phyloP scores from a whole-genome alignment of 2,888 invertebrate genomes.

The Xestoiulus laeticollis region DNA sequence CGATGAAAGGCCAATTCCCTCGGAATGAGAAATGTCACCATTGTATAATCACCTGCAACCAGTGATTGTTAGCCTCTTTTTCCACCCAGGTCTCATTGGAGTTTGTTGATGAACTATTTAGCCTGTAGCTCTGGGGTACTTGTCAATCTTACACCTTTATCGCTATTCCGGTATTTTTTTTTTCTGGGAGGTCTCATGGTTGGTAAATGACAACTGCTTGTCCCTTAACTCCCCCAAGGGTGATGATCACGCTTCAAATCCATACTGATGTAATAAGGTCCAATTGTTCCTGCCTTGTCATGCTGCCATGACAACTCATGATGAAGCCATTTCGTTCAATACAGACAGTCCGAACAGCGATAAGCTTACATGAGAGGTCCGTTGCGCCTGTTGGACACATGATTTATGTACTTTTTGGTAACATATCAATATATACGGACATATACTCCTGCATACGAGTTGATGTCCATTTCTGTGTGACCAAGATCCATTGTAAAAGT shows the following conservation, averaged over 20 bases:
- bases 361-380: background rate
- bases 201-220: conserved; percentile 44
- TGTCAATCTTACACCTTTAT: background rate
- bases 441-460: background rate
- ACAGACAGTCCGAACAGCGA: background rate
- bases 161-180: background rate
- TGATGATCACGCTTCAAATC: conserved; percentile 47
- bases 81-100: background rate
- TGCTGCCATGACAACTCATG: conserved; percentile 48
- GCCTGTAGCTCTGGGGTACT: background rate
- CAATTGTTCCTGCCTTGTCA: conserved; percentile 45
- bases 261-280: conserved; percentile 18
- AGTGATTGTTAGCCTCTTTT: background rate
- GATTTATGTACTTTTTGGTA: background rate
- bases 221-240: conserved; percentile 25
- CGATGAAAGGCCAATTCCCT: conserved; percentile 31
- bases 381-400: background rate
- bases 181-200: background rate
- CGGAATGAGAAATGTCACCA: conserved; percentile 22
- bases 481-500: background rate
- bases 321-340: conserved; percentile 45
- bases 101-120: conserved; percentile 40
- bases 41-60: conserved; percentile 8
- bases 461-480: background rate
- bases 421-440: background rate